Percentiles rank a stretch among this genome's conserved stretches.
phyloP scores from a whole-genome alignment of 2,113 vertebrate genomes.

The Limanda limanda region DNA sequence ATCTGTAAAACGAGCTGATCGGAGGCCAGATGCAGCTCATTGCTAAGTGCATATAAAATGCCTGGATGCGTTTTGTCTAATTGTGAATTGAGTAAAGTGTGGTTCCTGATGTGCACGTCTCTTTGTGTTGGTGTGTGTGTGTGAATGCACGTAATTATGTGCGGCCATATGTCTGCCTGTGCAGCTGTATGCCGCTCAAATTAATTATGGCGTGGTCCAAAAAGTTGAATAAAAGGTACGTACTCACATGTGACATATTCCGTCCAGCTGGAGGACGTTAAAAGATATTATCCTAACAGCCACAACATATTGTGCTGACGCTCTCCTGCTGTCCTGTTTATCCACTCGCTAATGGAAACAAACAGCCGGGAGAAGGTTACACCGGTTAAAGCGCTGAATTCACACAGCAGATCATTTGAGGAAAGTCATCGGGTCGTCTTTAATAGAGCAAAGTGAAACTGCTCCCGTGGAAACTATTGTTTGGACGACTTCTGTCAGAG shows the following conservation, averaged over 20 bases:
- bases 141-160: slow-evolving; percentile 2
- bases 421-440: slow-evolving; percentile 26
- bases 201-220: slow-evolving; percentile 27
- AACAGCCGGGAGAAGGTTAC: slow-evolving; percentile 26
- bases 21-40: slow-evolving; percentile 29
- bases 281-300: slow-evolving; percentile 28
- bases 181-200: slow-evolving; percentile 17
- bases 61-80: not conserved
- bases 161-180: slow-evolving; percentile 22
- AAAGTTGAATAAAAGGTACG: slow-evolving; percentile 15
- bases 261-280: slow-evolving; percentile 35
- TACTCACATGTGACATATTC: slow-evolving; percentile 37
- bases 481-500: slow-evolving; percentile 39
- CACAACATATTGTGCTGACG: slow-evolving; percentile 37
- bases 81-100: not conserved
- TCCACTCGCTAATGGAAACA: slow-evolving; percentile 43
- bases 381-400: slow-evolving; percentile 6
- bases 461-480: slow-evolving; percentile 46
- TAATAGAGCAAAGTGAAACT: slow-evolving; percentile 35
- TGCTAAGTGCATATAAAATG: slow-evolving; percentile 1
- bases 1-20: slow-evolving; percentile 41
- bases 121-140: slow-evolving; percentile 18
- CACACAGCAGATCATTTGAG: slow-evolving; percentile 37
- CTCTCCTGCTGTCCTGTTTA: slow-evolving; percentile 37
- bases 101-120: not conserved